Percentiles rank a stretch among this genome's conserved stretches.
Conservation (phyloP, 1,140 invertebrate genomes). For the Parapsyche elsis region DNA sequence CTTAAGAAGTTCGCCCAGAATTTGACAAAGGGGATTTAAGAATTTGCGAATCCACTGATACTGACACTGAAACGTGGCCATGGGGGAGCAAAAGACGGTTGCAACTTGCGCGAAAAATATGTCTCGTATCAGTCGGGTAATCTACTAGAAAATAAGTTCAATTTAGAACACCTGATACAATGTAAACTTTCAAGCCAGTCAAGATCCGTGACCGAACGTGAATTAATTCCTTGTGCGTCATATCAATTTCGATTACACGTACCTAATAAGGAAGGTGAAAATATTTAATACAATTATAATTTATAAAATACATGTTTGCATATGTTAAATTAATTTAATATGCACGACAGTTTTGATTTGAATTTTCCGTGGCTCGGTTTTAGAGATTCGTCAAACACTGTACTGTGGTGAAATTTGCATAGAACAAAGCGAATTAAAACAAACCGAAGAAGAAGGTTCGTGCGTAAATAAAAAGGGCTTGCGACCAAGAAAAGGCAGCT, state of each 20-base stretch:
- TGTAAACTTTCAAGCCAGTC: not conserved
- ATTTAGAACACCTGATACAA: not conserved
- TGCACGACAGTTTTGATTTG: not conserved
- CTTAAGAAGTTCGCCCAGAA: conserved; percentile 21
- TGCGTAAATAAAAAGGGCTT: not conserved
- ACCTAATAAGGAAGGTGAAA: no score
- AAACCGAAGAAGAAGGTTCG: not conserved
- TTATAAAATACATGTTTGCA: no score
- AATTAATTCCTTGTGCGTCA: no score
- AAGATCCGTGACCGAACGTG: no score
- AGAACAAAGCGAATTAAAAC: not conserved
- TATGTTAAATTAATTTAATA: no score
- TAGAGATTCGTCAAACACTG: no score
- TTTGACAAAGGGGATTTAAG: conserved; percentile 12
- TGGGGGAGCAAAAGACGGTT: not conserved
- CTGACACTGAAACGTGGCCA: not conserved
- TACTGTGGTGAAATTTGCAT: conserved; percentile 6
- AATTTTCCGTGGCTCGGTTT: not conserved
- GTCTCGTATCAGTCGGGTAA: not conserved
- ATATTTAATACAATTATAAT: no score
- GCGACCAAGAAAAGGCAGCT: conserved; percentile 5
- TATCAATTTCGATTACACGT: no score
- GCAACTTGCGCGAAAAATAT: not conserved
- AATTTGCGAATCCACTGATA: conserved; percentile 20
- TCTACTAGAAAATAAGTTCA: not conserved